Evolutionary conservation across 1,140 invertebrate genomes (phyloP).

Genomic region (Bilobella aurantiaca): DNA sequence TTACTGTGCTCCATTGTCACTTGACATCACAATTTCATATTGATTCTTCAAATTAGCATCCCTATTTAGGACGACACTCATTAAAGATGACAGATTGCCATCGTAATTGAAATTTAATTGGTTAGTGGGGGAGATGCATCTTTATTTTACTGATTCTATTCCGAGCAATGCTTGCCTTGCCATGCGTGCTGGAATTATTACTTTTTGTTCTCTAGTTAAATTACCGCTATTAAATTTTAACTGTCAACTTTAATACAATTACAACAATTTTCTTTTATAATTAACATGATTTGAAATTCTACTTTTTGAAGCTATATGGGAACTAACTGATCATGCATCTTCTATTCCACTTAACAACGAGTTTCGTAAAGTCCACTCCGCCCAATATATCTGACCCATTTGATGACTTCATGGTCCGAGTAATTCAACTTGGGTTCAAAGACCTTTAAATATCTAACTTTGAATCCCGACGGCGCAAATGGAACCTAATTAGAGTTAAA

Average conservation of each 20-base stretch:
- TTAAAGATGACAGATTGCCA: too few relatives aligned
- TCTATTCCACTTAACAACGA: conserved; percentile 59
- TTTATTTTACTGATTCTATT: too few relatives aligned
- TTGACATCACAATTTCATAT: too few relatives aligned
- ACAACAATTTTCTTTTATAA: not conserved
- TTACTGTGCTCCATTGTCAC: too few relatives aligned
- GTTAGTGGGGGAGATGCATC: too few relatives aligned
- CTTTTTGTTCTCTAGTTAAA: too few relatives aligned
- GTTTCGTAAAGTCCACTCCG: conserved; percentile 98
- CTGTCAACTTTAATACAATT: not conserved
- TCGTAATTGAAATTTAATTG: too few relatives aligned
- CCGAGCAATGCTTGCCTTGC: too few relatives aligned
- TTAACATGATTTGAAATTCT: not conserved
- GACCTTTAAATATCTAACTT: conserved; percentile 97
- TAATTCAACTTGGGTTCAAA: conserved; percentile 99
- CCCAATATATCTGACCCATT: conserved; percentile 99
- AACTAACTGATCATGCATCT: not conserved
- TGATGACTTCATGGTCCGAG: conserved; percentile 99
- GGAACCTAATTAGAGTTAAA: conserved; percentile 51
- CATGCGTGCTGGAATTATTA: too few relatives aligned
- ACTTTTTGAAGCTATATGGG: not conserved
- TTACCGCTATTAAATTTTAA: too few relatives aligned
- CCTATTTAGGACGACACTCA: too few relatives aligned
- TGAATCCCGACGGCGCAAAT: conserved; percentile 94
- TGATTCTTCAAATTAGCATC: too few relatives aligned